Evolutionary conservation across 2,888 invertebrate genomes (phyloP), one percentile per base, ranked within the genome.

Genomic region (Amaurobius ferox): DNA sequence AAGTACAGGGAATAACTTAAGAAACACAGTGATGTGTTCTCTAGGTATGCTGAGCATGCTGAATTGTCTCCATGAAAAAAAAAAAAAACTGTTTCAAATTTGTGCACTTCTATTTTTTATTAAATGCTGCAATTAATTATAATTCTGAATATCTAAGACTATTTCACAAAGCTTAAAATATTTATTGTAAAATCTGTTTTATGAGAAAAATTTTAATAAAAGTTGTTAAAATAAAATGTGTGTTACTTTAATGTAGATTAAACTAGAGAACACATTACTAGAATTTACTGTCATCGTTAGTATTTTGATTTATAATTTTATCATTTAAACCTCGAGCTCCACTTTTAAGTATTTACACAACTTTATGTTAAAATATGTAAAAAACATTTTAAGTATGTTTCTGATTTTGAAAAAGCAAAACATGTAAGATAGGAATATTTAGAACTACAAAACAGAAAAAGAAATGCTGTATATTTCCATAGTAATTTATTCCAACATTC

Each of bases 241-340:
- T 83, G 71, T 83, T 28, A 62, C 40, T 83, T 83, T 81, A 66
- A 70, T 70, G 39, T 79, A 61, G 39, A 40, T 62, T 35, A 39
- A 61, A 70, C 86, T 86, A 86, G 79, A 86, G 79, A 86, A 86
- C 86, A 79, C 86, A 86, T 86, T 62, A 77, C 71, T 83, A 32
- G 66, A 29, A 30, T 30, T n/a, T n/a, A n/a, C n/a, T n/a, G n/a
- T n/a, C n/a, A n/a, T n/a, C n/a, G n/a, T n/a, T n/a, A n/a, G n/a
- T n/a, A n/a, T n/a, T n/a, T n/a, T n/a, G n/a, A n/a, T n/a, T n/a
- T n/a, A n/a, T n/a, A n/a, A n/a, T n/a, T n/a, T n/a, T n/a, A n/a
- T n/a, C n/a, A n/a, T n/a, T n/a, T n/a, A n/a, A n/a, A n/a, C n/a
- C n/a, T n/a, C n/a, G n/a, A n/a, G n/a, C n/a, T n/a, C n/a, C n/a